Evolutionary conservation across 2,113 vertebrate genomes (phyloP).

Genomic region (Pachyramphus minor): DNA sequence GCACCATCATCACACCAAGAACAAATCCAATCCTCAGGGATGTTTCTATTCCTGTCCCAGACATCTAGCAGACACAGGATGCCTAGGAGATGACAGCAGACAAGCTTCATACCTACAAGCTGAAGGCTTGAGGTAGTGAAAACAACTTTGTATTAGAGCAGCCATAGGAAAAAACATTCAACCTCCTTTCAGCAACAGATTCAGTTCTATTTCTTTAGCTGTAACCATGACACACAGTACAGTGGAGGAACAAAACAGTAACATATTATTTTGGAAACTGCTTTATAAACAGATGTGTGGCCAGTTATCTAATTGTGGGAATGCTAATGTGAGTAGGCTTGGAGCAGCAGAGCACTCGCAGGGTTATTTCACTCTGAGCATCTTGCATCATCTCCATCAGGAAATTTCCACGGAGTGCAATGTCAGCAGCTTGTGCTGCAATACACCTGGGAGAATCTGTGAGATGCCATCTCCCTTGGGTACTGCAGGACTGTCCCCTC

Average conservation of each 20-base stretch:
- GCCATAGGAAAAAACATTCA: not conserved
- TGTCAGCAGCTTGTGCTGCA: not conserved
- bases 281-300: not conserved
- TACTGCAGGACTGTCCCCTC: not conserved
- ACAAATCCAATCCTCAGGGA: not conserved
- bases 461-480: not conserved
- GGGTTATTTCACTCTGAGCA: not conserved
- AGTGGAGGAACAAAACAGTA: not conserved
- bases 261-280: conserved; percentile 3
- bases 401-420: not conserved
- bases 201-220: not conserved
- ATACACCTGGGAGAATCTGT: not conserved
- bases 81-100: not conserved
- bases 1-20: not conserved
- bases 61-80: not conserved
- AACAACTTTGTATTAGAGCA: not conserved
- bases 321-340: not conserved
- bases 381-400: not conserved
- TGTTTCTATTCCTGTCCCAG: not conserved
- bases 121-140: not conserved
- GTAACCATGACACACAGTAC: not conserved
- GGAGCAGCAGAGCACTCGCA: not conserved
- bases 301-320: not conserved
- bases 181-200: not conserved
- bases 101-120: not conserved